These are phyloP conservation scores for Montipora foliosa DNA, from an alignment of 64 coral and sea anemone species.

Conservation along the genomic window DNA sequence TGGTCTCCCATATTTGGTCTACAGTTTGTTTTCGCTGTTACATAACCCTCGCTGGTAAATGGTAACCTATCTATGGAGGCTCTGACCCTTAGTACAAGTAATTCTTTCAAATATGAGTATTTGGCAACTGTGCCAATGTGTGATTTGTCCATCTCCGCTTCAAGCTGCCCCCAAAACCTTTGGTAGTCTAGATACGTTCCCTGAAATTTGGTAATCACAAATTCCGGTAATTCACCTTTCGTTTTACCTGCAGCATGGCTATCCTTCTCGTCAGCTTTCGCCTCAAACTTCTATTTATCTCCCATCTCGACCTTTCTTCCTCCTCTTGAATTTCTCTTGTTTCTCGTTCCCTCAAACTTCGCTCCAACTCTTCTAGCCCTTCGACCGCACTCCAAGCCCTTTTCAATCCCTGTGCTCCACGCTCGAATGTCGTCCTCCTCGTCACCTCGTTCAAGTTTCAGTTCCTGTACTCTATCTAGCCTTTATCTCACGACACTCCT, in stretches of 20 bases:
- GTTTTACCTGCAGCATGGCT: constrained; percentile 29
- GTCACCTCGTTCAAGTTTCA: constrained; percentile 4
- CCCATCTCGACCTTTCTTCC: constrained; percentile 12
- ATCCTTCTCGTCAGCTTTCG: constrained; percentile 25
- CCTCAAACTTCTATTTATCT: constrained; percentile 14
- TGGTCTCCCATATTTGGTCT: constrained; percentile 61
- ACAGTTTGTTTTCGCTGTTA: constrained; percentile 34
- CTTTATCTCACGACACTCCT: no score
- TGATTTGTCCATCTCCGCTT: constrained; percentile 68
- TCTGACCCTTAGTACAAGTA: constrained; percentile 55
- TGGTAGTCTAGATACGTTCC: constrained; percentile 61
- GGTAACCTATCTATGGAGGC: constrained; percentile 49
- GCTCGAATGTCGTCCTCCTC: background rate
- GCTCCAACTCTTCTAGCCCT: constrained; percentile 20
- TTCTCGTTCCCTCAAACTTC: background rate
- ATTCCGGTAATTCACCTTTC: constrained; percentile 55
- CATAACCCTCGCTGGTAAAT: constrained; percentile 55
- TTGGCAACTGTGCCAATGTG: constrained; percentile 62
- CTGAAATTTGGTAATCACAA: constrained; percentile 63
- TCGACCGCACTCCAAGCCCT: constrained; percentile 1
- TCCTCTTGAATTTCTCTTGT: constrained; percentile 16
- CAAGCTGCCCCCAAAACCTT: constrained; percentile 61
- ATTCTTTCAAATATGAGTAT: constrained; percentile 66
- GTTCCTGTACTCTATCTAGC: background rate
- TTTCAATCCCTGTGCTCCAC: background rate